Percentiles rank a stretch among this genome's conserved stretches.
These are phyloP conservation scores for Drosophila equinoxialis DNA, from an alignment of 1,140 invertebrate genomes.

Conservation along the genomic window DNA sequence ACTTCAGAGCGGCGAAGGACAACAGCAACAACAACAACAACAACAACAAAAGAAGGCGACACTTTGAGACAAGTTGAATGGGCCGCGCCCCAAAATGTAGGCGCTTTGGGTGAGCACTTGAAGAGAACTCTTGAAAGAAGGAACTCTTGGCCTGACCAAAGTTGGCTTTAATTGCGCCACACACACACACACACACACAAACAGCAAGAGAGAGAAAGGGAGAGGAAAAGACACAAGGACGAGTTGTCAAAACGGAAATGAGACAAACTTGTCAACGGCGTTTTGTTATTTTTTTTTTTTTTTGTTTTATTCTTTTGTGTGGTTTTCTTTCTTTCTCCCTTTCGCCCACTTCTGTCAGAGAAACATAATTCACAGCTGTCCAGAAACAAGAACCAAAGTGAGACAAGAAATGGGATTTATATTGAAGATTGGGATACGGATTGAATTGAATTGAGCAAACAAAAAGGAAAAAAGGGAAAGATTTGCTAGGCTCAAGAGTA, in stretches of 20 bases:
- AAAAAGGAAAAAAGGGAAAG: background rate
- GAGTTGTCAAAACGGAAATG: conserved; percentile 61
- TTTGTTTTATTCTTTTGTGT: conserved; percentile 16
- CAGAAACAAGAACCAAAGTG: conserved; percentile 49
- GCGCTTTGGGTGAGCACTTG: conserved; percentile 21
- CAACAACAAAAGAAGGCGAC: conserved; percentile 45
- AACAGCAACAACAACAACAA: conserved; percentile 13
- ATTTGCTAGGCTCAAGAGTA: background rate
- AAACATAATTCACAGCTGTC: conserved; percentile 77
- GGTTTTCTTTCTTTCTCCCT: conserved; percentile 29
- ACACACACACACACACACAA: conserved; percentile 32
- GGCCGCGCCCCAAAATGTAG: conserved; percentile 11
- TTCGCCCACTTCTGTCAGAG: conserved; percentile 48
- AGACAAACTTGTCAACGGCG: conserved; percentile 68
- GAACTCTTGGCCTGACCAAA: conserved; percentile 19
- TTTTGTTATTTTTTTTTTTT: conserved; percentile 14
- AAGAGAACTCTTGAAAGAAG: conserved; percentile 13
- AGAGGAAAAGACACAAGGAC: conserved; percentile 4
- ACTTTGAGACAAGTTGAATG: conserved; percentile 41
- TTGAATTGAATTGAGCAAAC: conserved; percentile 38
- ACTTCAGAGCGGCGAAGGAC: conserved; percentile 23
- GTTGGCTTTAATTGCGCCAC: conserved; percentile 70
- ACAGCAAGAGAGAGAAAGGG: conserved; percentile 20
- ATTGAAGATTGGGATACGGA: conserved; percentile 22
- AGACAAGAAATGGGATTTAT: conserved; percentile 35